phyloP scores from a whole-genome alignment of 2,113 vertebrate genomes.

The Chaetura pelagica region DNA sequence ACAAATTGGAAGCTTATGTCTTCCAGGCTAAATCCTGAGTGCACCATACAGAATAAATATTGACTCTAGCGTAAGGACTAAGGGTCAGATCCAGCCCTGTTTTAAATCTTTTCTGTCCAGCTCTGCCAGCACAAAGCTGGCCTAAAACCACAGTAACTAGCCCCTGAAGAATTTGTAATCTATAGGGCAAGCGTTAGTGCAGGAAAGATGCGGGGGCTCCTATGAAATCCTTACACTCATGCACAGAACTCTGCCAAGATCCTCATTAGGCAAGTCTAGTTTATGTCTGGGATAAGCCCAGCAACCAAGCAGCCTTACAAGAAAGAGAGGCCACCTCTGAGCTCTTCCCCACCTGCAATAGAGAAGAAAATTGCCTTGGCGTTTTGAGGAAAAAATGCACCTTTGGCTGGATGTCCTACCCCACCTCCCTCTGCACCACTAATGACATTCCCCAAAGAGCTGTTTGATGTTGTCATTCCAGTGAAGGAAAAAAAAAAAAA shows the following conservation, averaged over 20 bases:
- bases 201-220: background rate
- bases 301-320: background rate
- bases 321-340: constrained; percentile 33
- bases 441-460: background rate
- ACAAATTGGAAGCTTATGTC: constrained; percentile 64
- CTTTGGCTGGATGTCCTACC: background rate
- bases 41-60: constrained; percentile 60
- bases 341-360: constrained; percentile 5
- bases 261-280: constrained; percentile 26
- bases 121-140: constrained; percentile 3
- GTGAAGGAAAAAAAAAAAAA: background rate
- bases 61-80: constrained; percentile 51
- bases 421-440: background rate
- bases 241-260: constrained; percentile 2
- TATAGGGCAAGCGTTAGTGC: background rate
- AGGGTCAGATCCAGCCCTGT: constrained; percentile 22
- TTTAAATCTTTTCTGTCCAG: constrained; percentile 52
- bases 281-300: constrained; percentile 31
- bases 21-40: constrained; percentile 52
- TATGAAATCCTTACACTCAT: background rate
- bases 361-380: constrained; percentile 6
- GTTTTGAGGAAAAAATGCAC: background rate
- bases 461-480: background rate
- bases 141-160: constrained; percentile 39
- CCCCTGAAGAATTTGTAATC: constrained; percentile 30